phyloP scores from a whole-genome alignment of 1,140 invertebrate species.

The Mactra quadrangularis region DNA sequence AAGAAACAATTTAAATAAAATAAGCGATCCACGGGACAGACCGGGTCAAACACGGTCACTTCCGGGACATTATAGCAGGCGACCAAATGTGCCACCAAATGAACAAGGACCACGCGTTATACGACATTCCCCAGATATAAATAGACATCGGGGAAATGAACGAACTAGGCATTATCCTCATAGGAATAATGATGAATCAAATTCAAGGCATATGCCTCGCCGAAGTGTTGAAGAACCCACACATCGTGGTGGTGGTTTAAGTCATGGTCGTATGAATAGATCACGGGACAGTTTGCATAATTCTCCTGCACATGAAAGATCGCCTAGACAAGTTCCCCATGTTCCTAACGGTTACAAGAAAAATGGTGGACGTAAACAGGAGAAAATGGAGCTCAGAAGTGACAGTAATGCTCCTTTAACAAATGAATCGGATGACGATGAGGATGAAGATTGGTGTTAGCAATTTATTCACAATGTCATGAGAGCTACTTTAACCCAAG shows the following conservation, averaged over 20 bases:
- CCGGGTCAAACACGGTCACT: conserved; percentile 55
- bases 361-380: conserved; percentile 68
- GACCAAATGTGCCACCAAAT: conserved; percentile 63
- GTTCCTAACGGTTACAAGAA: conserved; percentile 80
- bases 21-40: conserved; percentile 63
- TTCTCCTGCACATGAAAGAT: conserved; percentile 47
- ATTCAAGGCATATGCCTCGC: conserved; percentile 20
- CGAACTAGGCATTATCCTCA: conserved; percentile 59
- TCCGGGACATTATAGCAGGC: conserved; percentile 57
- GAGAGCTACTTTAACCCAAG: not conserved
- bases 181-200: conserved; percentile 45
- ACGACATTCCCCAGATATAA: conserved; percentile 65
- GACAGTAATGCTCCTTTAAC: conserved; percentile 78
- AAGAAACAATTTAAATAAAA: conserved; percentile 80
- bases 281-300: conserved; percentile 33
- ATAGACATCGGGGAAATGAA: conserved; percentile 39
- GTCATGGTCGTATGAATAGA: conserved; percentile 31
- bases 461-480: not conserved
- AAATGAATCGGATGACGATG: conserved; percentile 78
- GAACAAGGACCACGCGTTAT: conserved; percentile 10
- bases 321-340: conserved; percentile 10
- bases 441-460: conserved; percentile 79
- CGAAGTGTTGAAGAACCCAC: conserved; percentile 35
- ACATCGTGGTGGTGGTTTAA: conserved; percentile 21
- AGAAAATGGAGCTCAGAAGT: conserved; percentile 78